A percentile compares a stretch with the other conserved stretches of the same genome.
Evolutionary conservation across 2,797 vertebrate species (phyloP).

Genomic region (Acridotheres tristis): DNA sequence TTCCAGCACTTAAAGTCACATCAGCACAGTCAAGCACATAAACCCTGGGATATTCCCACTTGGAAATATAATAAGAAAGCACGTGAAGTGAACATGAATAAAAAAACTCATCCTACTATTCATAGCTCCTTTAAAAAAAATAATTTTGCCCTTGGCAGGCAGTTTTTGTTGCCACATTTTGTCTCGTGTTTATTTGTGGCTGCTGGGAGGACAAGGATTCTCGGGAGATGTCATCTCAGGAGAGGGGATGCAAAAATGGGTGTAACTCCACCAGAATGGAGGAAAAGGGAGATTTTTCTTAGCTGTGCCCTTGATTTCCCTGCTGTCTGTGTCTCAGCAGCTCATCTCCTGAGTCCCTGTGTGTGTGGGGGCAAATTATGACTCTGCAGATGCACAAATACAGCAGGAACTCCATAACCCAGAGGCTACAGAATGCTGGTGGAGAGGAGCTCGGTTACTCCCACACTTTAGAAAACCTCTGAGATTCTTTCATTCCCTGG

Average conservation of each 20-base stretch:
- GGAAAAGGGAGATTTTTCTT: not conserved
- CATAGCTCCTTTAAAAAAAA: conserved; percentile 6
- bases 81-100: not conserved
- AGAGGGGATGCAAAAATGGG: not conserved
- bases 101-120: conserved; percentile 15
- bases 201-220: not conserved
- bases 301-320: not conserved
- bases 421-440: not conserved
- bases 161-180: not conserved
- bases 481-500: not conserved
- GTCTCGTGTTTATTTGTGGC: not conserved
- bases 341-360: not conserved
- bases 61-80: not conserved
- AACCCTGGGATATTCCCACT: not conserved
- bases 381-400: not conserved
- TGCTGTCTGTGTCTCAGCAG: not conserved
- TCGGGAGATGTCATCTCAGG: not conserved
- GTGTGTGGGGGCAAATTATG: rapidly evolving
- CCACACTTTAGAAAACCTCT: not conserved
- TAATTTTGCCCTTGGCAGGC: not conserved
- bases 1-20: not conserved
- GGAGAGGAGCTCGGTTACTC: not conserved
- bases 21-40: not conserved
- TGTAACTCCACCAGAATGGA: not conserved
- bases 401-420: not conserved